Evolutionary conservation across 2,888 invertebrate genomes (phyloP).

Genomic region (Dolichopus griseipennis): DNA sequence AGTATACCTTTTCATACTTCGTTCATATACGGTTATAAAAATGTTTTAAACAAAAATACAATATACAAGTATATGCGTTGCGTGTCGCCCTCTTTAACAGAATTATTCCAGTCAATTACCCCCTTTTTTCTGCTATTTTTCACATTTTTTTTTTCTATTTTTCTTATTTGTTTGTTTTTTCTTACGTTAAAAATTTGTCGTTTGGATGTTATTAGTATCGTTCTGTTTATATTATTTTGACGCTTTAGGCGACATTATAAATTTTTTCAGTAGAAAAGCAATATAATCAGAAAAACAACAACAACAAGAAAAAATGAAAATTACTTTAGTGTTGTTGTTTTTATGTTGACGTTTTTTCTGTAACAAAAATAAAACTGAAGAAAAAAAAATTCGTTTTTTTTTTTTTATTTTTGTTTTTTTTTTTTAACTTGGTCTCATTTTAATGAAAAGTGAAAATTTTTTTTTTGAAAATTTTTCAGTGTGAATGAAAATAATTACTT

Average conservation of each 20-base stretch:
- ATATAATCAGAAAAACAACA: not conserved
- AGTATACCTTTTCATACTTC: no score
- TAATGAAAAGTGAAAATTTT: no score
- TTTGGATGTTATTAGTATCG: not conserved
- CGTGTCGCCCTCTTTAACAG: not conserved
- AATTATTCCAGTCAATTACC: slow-evolving; percentile 6
- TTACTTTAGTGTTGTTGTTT: not conserved
- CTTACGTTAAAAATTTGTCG: no score
- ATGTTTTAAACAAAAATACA: no score
- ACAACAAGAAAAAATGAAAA: not conserved
- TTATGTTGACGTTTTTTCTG: no score
- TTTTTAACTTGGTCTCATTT: not conserved
- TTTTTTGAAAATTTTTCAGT: no score
- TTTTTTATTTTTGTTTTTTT: not conserved
- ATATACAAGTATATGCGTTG: not conserved
- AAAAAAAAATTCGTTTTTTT: not conserved
- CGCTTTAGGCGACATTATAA: not conserved
- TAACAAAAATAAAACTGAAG: not conserved
- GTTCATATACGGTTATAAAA: no score
- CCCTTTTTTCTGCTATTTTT: not conserved
- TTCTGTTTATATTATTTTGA: not conserved
- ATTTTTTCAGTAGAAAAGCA: not conserved
- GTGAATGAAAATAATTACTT: no score
- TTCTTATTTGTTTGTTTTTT: not conserved
- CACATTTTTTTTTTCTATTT: not conserved